These are phyloP conservation scores for Osmerus eperlanus DNA, from an alignment of 2,113 vertebrate species.

Conservation along the genomic window DNA sequence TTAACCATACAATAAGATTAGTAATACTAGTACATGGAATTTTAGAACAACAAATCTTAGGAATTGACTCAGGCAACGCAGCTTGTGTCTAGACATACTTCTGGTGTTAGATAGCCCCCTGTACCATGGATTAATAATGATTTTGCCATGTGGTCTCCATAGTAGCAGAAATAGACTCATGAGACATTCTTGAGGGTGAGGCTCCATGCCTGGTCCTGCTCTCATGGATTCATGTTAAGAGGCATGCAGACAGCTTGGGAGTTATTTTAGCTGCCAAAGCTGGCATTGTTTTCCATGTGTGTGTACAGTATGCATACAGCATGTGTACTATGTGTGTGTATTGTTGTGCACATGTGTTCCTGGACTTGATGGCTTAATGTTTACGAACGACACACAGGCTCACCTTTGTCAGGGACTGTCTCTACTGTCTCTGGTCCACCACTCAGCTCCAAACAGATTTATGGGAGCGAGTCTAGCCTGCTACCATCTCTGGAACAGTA, in stretches of 20 bases:
- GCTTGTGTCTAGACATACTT: conserved; percentile 38
- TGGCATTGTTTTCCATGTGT: background rate
- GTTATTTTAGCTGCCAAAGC: conserved; percentile 27
- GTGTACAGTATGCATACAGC: background rate
- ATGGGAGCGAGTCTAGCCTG: conserved; percentile 37
- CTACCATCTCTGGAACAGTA: conserved; percentile 48
- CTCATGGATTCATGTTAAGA: conserved; percentile 26
- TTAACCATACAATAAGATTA: too few species aligned
- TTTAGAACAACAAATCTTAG: too few species aligned
- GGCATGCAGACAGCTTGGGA: conserved; percentile 26
- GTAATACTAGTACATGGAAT: too few species aligned
- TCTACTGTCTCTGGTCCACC: conserved; percentile 18
- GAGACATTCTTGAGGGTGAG: conserved; percentile 7
- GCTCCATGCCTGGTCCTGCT: conserved; percentile 31
- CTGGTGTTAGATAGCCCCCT: conserved; percentile 21
- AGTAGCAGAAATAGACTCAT: conserved; percentile 27
- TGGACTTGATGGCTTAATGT: conserved; percentile 4
- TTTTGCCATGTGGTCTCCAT: conserved; percentile 41
- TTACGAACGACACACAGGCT: conserved; percentile 28
- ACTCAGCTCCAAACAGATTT: conserved; percentile 44
- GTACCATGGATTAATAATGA: conserved; percentile 36
- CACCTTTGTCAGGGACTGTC: conserved; percentile 36
- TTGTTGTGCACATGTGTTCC: background rate
- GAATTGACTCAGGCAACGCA: conserved; percentile 19
- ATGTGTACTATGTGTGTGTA: background rate